Percentiles rank a stretch among this genome's conserved stretches.
phyloP scores from a whole-genome alignment of 2,797 vertebrate species.

The Hylomyscus alleni region DNA sequence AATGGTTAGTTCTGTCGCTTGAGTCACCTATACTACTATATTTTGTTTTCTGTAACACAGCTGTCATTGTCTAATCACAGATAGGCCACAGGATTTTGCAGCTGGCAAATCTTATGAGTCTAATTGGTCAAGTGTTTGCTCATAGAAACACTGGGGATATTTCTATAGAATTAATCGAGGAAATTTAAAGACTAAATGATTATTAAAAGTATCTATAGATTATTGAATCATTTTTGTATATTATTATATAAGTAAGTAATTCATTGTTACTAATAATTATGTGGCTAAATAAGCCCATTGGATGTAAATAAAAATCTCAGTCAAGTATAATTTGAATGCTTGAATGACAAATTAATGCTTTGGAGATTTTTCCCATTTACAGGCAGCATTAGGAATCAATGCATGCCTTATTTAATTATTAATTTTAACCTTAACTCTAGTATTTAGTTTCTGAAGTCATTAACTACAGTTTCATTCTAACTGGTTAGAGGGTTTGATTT shows the following conservation, averaged over 20 bases:
- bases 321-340: background rate
- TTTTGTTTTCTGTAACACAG: background rate
- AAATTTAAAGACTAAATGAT: background rate
- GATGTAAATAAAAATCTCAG: background rate
- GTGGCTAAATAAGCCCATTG: background rate
- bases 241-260: background rate
- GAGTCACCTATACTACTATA: background rate
- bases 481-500: background rate
- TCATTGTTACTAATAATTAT: background rate
- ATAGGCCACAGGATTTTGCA: background rate
- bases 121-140: background rate
- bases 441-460: constrained; percentile 31
- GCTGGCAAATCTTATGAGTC: background rate
- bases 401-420: background rate
- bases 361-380: background rate
- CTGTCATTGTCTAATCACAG: background rate
- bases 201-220: background rate
- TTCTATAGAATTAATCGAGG: background rate
- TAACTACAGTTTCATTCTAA: background rate
- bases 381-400: background rate
- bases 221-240: background rate
- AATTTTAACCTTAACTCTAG: constrained; percentile 48
- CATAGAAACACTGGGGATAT: background rate
- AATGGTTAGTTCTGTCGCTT: background rate
- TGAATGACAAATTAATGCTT: background rate